phyloP scores from a whole-genome alignment of 2,888 invertebrate genomes.

The Aleiodes leptofemur region DNA sequence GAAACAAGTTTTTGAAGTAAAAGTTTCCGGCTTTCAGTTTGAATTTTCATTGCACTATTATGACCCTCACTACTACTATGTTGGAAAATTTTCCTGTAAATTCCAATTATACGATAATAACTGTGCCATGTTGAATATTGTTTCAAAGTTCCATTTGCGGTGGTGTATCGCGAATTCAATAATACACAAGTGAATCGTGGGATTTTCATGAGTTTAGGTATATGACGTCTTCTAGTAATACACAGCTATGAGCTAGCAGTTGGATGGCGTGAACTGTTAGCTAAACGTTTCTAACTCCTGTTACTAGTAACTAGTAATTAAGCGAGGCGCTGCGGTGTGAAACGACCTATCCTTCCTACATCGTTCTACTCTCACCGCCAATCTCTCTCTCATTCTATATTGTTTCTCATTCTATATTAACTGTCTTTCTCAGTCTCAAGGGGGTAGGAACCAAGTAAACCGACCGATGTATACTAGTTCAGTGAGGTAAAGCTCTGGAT shows the following conservation, averaged over 20 bases:
- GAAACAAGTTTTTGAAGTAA: not conserved
- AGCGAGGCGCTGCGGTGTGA: slow-evolving; percentile 70
- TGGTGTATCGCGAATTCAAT: slow-evolving; percentile 44
- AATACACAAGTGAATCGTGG: slow-evolving; percentile 30
- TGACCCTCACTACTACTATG: not conserved
- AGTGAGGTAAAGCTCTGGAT: slow-evolving; percentile 6
- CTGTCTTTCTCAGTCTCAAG: slow-evolving; percentile 31
- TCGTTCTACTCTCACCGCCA: slow-evolving; percentile 43
- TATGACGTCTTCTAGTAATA: slow-evolving; percentile 59
- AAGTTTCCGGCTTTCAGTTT: not conserved
- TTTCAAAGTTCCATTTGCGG: slow-evolving; percentile 6
- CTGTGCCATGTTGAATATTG: not conserved
- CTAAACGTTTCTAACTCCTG: slow-evolving; percentile 69
- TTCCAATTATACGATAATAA: slow-evolving; percentile 5
- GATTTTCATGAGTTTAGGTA: slow-evolving; percentile 14
- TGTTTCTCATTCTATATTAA: slow-evolving; percentile 24
- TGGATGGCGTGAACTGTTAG: slow-evolving; percentile 64
- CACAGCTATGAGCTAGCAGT: slow-evolving; percentile 60
- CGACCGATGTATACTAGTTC: slow-evolving; percentile 53
- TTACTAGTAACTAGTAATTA: slow-evolving; percentile 70
- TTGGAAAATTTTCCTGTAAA: not conserved
- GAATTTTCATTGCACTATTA: slow-evolving; percentile 49
- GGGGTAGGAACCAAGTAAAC: slow-evolving; percentile 49
- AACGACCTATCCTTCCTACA: slow-evolving; percentile 60
- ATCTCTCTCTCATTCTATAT: slow-evolving; percentile 52